A percentile compares a stretch with the other conserved stretches of the same genome.
Conservation (phyloP, 2,797 vertebrate genomes). For the Spinus pinus region DNA sequence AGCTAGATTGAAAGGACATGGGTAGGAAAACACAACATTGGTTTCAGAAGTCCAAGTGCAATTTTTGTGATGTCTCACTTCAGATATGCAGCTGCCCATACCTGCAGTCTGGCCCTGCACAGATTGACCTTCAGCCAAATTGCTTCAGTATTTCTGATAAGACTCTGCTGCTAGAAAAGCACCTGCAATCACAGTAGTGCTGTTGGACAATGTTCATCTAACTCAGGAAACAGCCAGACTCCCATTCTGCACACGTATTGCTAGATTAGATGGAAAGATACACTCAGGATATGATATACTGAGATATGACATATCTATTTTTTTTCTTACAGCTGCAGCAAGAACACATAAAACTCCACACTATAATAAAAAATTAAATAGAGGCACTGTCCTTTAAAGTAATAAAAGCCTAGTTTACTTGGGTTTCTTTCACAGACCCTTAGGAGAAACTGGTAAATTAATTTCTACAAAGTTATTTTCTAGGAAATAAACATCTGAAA, state of each 20-base stretch:
- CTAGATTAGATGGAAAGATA: slow-evolving; percentile 6
- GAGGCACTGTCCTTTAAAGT: not conserved
- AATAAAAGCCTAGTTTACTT: not conserved
- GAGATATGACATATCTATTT: not conserved
- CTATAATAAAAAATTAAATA: not conserved
- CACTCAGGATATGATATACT: not conserved
- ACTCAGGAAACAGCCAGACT: not conserved
- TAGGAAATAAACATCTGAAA: not conserved
- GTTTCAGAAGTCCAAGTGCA: not conserved
- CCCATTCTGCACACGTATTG: not conserved
- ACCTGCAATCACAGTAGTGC: not conserved
- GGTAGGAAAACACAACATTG: not conserved
- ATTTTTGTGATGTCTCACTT: not conserved
- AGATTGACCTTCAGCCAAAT: slow-evolving; percentile 19
- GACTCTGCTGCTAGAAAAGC: not conserved
- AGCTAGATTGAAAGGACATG: not conserved
- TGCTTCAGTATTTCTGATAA: not conserved
- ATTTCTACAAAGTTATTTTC: not conserved
- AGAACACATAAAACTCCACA: not conserved
- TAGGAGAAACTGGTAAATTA: not conserved
- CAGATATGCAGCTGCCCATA: not conserved
- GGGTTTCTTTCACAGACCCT: not conserved
- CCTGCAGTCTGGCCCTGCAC: accelerated
- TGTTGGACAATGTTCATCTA: not conserved
- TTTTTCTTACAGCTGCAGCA: not conserved